Base-by-base conservation (phyloP, 2,797 vertebrate genomes). In the Sarcoramphus papa region DNA sequence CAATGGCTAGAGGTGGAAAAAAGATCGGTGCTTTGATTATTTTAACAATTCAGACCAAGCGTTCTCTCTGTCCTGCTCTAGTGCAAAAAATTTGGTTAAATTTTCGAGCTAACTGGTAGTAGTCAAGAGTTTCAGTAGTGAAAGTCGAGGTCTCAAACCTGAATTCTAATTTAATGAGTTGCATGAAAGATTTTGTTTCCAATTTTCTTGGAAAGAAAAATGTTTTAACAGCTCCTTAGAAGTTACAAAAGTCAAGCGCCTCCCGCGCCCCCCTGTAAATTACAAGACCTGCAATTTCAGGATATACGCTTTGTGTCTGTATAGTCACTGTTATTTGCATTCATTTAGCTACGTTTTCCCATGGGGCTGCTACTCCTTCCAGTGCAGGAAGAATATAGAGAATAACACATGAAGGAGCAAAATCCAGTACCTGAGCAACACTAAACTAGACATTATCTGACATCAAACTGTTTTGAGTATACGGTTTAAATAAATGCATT, bases 241-340 rank as follows among this genome's bases (percentile, higher is more conserved):
- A 85, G 67, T 56, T 72, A 75, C 6, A 27, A 37, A 65, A 88
- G 45, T 83, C 14, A 73, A 47, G 14, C 0, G 1, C 14, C 37
- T 37, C 6, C 5, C 5, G 22, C 9, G 13, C 6, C 4, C 6
- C 19, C 19, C 24, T 2, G 0, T 41, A 50, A 73, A 51, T 48
- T n/a, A 19, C 18, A 59, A 37, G 57, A 57, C 10, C 16, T 78
- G 43, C 18, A 43, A 6, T 35, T 75, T 77, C 30, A 62, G 57
- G 33, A 41, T 57, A 48, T 21, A 37, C 2, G 10, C 16, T 40
- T 90, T 20, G 4, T 86, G 54, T 63, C 57, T 60, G 7, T 45
- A 14, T 28, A 47, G 33, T 54, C 37, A 31, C 30, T 67, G 33
- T 68, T 84, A 57, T 1, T 73, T 87, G 30, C 27, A 15, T 72